Percentiles rank a stretch among this genome's conserved stretches.
Conservation (phyloP, 2,888 invertebrate species). For the Eurytoma californica region DNA sequence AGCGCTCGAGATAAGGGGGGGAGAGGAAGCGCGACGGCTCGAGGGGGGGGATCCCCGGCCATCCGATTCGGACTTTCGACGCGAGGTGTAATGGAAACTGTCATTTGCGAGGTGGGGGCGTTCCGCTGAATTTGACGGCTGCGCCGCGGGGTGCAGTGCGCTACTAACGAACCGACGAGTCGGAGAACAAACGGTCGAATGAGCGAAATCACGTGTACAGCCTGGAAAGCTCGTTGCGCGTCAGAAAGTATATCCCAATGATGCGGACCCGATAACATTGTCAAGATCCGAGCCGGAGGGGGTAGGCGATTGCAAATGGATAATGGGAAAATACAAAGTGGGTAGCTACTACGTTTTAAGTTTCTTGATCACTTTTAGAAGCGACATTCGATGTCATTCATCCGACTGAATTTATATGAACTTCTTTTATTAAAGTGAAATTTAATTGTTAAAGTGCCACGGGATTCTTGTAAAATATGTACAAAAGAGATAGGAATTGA, state of each 20-base stretch:
- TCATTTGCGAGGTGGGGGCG: not conserved
- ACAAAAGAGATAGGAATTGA: not conserved
- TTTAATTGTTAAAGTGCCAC: too few species aligned
- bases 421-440: too few species aligned
- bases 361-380: too few species aligned
- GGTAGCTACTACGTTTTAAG: not conserved
- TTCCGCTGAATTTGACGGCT: not conserved
- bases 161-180: slow-evolving; percentile 44
- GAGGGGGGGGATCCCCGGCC: not conserved
- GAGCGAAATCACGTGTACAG: not conserved
- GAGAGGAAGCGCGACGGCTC: not conserved
- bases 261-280: slow-evolving; percentile 12
- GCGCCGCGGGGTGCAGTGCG: not conserved
- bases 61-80: slow-evolving; percentile 11
- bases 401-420: too few species aligned
- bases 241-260: not conserved
- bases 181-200: slow-evolving; percentile 30
- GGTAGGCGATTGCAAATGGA: too few species aligned
- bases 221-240: not conserved
- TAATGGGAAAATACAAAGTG: not conserved
- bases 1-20: not conserved
- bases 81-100: slow-evolving; percentile 27
- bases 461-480: not conserved
- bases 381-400: too few species aligned
- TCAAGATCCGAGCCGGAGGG: not conserved